Percentiles rank a stretch among this genome's conserved stretches.
Evolutionary conservation across 1,140 invertebrate species (phyloP).

Genomic region (Drosophila jambulina): DNA sequence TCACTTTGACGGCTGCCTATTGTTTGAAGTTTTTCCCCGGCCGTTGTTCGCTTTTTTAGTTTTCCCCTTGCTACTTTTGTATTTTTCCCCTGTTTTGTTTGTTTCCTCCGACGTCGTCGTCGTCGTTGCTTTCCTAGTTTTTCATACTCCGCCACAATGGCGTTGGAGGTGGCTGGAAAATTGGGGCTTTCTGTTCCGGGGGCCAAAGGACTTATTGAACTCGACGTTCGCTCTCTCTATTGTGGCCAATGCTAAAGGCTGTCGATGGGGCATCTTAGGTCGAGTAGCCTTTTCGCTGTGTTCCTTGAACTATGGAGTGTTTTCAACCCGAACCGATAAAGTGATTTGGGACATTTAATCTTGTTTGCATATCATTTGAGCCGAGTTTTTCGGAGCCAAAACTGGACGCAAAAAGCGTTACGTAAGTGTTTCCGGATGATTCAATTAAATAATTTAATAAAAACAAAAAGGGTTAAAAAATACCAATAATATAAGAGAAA

Average conservation of each 20-base stretch:
- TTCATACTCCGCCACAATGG: conserved; percentile 45
- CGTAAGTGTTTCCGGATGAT: neutral
- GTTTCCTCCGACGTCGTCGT: conserved; percentile 1
- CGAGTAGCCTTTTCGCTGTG: conserved; percentile 32
- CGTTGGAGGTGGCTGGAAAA: conserved; percentile 34
- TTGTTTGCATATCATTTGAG: conserved; percentile 15
- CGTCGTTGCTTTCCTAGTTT: conserved; percentile 39
- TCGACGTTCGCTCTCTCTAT: conserved; percentile 13
- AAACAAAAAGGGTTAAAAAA: neutral
- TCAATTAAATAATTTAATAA: conserved; percentile 19
- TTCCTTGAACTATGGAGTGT: conserved; percentile 37
- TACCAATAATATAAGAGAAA: neutral
- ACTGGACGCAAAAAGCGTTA: neutral
- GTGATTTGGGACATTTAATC: conserved; percentile 17
- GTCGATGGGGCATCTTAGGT: conserved; percentile 39
- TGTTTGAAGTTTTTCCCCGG: conserved; percentile 50
- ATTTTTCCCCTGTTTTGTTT: conserved; percentile 48
- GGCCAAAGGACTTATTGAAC: conserved; percentile 43
- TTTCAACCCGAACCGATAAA: conserved; percentile 19
- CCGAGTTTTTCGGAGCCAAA: conserved; percentile 1
- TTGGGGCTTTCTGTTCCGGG: conserved; percentile 33
- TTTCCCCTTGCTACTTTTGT: conserved; percentile 40
- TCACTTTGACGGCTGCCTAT: conserved; percentile 73
- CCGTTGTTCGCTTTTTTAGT: conserved; percentile 26
- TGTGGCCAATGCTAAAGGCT: conserved; percentile 49